Percentiles rank a stretch among this genome's conserved stretches.
Conservation (phyloP, 2,888 invertebrate species). For the Chalcis sispes region DNA sequence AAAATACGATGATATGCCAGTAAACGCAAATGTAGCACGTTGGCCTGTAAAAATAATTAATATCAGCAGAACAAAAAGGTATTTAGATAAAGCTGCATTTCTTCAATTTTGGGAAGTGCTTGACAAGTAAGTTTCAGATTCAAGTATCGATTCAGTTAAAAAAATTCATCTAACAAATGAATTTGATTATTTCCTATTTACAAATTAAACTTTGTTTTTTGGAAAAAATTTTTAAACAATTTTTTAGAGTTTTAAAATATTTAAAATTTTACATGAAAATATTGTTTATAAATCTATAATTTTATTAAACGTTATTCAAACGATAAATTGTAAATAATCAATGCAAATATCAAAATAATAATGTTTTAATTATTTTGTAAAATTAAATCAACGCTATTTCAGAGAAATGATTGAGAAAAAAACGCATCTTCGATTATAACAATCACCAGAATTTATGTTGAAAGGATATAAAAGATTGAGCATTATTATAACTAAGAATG, state of each 20-base stretch:
- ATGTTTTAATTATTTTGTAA: background rate
- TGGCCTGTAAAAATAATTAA: constrained; percentile 10
- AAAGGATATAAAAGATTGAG: too few relatives aligned
- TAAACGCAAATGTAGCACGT: background rate
- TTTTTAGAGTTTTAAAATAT: background rate
- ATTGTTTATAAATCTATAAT: too few relatives aligned
- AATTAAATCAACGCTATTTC: background rate
- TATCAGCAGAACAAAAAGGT: constrained; percentile 6
- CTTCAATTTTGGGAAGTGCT: constrained; percentile 6
- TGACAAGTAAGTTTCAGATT: constrained; percentile 1
- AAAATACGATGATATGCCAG: constrained; percentile 2
- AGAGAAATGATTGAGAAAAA: too few relatives aligned
- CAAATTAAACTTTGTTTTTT: background rate
- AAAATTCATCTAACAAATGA: background rate
- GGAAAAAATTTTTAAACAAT: background rate
- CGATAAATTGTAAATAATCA: too few relatives aligned
- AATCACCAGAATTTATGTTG: too few relatives aligned
- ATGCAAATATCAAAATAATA: too few relatives aligned
- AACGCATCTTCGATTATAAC: too few relatives aligned
- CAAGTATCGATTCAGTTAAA: background rate
- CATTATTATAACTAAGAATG: too few relatives aligned
- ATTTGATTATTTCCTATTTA: background rate
- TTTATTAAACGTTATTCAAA: too few relatives aligned
- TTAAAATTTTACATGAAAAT: too few relatives aligned
- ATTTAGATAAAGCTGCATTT: background rate